Conservation (phyloP, 2,797 vertebrate genomes). For the Fringilla coelebs region DNA sequence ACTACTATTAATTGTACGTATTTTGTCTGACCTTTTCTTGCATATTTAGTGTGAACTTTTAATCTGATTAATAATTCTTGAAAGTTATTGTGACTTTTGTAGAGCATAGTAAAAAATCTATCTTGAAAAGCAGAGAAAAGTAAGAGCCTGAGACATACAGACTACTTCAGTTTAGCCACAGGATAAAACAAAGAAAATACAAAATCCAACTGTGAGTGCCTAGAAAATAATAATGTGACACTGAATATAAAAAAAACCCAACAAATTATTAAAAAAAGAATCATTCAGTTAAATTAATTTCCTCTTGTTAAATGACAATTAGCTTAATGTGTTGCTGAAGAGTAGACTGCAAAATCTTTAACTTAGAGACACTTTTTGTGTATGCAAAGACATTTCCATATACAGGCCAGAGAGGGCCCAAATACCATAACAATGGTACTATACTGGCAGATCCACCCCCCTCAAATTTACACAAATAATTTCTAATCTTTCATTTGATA, state of each 20-base stretch:
- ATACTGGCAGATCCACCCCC: not conserved
- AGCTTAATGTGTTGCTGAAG: not conserved
- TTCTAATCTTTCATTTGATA: not conserved
- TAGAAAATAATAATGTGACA: not conserved
- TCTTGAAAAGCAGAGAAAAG: not conserved
- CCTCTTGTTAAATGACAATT: not conserved
- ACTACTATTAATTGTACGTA: rapidly evolving
- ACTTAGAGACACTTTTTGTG: not conserved
- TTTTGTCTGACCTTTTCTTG: not conserved
- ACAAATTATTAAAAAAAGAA: not conserved
- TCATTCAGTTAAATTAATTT: not conserved
- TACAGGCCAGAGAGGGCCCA: not conserved
- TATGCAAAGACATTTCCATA: not conserved
- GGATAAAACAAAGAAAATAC: not conserved
- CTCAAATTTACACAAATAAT: rapidly evolving
- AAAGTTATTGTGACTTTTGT: not conserved
- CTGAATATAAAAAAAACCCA: not conserved
- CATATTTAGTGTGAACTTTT: not conserved
- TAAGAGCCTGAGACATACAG: not conserved
- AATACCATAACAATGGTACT: not conserved
- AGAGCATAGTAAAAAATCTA: not conserved
- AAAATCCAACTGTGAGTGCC: not conserved
- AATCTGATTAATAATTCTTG: not conserved
- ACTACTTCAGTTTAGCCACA: not conserved
- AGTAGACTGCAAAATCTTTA: not conserved